Base-by-base conservation (phyloP, 2,113 vertebrate genomes). In the Poeciliopsis retropinna region DNA sequence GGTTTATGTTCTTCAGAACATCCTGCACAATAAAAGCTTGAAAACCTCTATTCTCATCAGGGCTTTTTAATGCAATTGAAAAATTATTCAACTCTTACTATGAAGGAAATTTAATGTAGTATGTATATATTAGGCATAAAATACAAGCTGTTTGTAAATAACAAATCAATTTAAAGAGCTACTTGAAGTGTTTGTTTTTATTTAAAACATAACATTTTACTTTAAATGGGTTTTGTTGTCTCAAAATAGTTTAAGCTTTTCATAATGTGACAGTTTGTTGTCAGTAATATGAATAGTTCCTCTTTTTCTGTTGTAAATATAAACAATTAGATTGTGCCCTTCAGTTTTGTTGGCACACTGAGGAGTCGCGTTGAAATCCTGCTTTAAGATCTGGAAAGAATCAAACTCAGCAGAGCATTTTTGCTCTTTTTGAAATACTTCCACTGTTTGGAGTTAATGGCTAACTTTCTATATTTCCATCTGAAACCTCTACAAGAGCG, bases 371-470 rank as follows among this genome's bases (percentile, higher is more conserved):
- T 54, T 54, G 6, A 54, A 54, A 54, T 8, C 47, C 15, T 54
- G 47, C 71, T 78, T 70, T 69, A 73, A 65, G 83, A 67, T 31
- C 70, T 75, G 19, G 73, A 82, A 34, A 72, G 67, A 78, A 37
- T 72, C 66, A 72, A 81, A 80, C 84, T 86, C 44, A 78, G 83
- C 85, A 85, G 81, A 86, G 77, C 81, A 78, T 79, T 82, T 34
- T 86, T 47, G 47, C 47, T 65, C 44, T 51, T 44, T 44, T 73
- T 67, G 30, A 31, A 28, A 62, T 37, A 63, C 64, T 7, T 14
- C 25, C 1, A 1, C 72, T 76, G 39, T 66, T 17, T 68, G 67
- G 29, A 61, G 67, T 72, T 34, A 69, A 81, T 27, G 68, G 34
- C 27, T 62, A 60, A 19, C 70, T 80, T 81, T 79, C 66, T 72